These are phyloP conservation scores for Pachyseris speciosa DNA, from an alignment of 64 coral and sea anemone genomes.

Conservation along the genomic window DNA sequence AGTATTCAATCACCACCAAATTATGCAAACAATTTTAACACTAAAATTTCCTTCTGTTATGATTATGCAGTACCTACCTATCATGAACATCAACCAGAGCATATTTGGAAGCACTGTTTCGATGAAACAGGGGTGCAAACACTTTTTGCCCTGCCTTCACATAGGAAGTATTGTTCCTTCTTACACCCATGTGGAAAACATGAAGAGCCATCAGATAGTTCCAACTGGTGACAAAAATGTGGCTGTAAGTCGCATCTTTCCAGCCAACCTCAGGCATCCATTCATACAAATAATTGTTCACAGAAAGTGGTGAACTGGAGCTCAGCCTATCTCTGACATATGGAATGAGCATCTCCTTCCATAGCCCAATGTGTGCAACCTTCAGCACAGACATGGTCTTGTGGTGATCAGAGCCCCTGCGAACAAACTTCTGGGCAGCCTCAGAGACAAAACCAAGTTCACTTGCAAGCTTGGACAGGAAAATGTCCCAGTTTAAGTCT, in stretches of 20 bases:
- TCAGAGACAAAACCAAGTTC: too few relatives aligned
- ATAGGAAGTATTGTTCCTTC: background rate
- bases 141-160: background rate
- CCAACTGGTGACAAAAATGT: background rate
- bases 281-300: background rate
- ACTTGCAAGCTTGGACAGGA: too few relatives aligned
- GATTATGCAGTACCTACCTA: too few relatives aligned
- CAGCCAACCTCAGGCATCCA: background rate
- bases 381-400: conserved; percentile 26
- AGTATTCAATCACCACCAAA: too few relatives aligned
- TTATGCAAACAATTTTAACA: too few relatives aligned
- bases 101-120: background rate
- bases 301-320: background rate
- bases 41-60: too few relatives aligned
- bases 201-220: background rate
- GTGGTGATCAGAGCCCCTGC: too few relatives aligned
- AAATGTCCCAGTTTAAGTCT: too few relatives aligned
- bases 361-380: conserved; percentile 16
- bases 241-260: background rate
- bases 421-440: too few relatives aligned
- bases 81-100: conserved; percentile 9
- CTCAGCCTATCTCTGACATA: conserved; percentile 18
- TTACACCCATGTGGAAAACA: background rate
- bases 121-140: conserved; percentile 16
- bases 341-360: conserved; percentile 41